Evolutionary conservation across 2,888 invertebrate genomes (phyloP).

Genomic region (Muschampia staudingeri): DNA sequence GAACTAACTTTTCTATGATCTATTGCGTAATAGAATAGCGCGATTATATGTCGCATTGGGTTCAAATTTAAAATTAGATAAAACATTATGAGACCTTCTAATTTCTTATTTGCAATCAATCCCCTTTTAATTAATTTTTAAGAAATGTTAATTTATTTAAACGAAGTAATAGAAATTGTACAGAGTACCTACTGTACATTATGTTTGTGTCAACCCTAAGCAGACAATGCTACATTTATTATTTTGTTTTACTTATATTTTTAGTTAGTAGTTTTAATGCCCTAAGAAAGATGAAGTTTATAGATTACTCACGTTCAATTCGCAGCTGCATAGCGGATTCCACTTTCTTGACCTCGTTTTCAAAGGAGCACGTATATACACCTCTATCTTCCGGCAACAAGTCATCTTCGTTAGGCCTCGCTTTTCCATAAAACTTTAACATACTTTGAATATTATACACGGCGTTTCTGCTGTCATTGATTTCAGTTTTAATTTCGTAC

Average conservation of each 20-base stretch:
- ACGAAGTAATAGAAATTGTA: not conserved
- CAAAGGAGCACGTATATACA: constrained; percentile 96
- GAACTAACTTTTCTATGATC: constrained; percentile 29
- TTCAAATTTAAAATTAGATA: not conserved
- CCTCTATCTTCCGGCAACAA: constrained; percentile 96
- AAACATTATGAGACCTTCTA: not conserved
- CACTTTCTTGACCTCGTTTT: constrained; percentile 97
- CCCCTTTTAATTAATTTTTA: not conserved
- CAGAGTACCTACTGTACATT: too few species aligned
- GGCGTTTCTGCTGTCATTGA: constrained; percentile 94
- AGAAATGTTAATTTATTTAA: not conserved
- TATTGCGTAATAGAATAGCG: not conserved
- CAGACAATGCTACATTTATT: too few species aligned
- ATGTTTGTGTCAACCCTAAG: too few species aligned
- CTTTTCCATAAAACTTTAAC: constrained; percentile 95
- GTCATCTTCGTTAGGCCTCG: constrained; percentile 94
- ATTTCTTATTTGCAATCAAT: not conserved
- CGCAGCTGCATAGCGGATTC: constrained; percentile 98
- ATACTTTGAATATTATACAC: constrained; percentile 96
- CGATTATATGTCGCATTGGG: not conserved
- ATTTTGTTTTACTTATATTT: too few species aligned
- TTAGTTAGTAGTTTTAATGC: too few species aligned
- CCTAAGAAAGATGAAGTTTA: constrained; percentile 3
- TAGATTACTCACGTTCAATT: constrained; percentile 95
- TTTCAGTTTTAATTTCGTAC: constrained; percentile 96